Percentiles rank a stretch among this genome's conserved stretches.
phyloP scores from a whole-genome alignment of 2,113 vertebrate genomes.

The Psilopsiagon aymara region DNA sequence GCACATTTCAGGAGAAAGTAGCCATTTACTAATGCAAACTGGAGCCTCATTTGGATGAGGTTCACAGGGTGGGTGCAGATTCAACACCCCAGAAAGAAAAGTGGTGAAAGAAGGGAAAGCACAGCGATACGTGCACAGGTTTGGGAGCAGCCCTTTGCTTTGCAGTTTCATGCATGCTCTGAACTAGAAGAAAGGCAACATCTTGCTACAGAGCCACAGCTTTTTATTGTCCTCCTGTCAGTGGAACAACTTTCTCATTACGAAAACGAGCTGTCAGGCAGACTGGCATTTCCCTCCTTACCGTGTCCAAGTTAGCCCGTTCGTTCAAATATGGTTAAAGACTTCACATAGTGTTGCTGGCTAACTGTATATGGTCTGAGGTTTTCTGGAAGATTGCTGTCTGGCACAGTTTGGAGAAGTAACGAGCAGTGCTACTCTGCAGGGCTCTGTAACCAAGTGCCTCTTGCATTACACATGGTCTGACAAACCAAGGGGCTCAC shows the following conservation, averaged over 20 bases:
- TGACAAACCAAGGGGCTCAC: neutral
- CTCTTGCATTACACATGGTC: slow-evolving; percentile 33
- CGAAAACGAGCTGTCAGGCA: slow-evolving; percentile 65
- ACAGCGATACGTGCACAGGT: neutral
- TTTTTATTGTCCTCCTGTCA: slow-evolving; percentile 51
- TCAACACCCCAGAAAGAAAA: neutral
- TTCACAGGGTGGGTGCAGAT: neutral
- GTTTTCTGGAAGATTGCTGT: slow-evolving; percentile 60
- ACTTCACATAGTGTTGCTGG: slow-evolving; percentile 42
- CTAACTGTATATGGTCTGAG: slow-evolving; percentile 69
- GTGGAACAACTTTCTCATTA: slow-evolving; percentile 62
- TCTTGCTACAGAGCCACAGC: neutral
- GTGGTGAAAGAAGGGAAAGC: neutral
- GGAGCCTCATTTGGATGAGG: neutral
- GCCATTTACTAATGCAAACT: neutral
- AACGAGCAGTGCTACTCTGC: neutral
- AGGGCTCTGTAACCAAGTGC: slow-evolving; percentile 1
- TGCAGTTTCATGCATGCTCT: neutral
- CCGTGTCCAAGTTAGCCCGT: slow-evolving; percentile 34
- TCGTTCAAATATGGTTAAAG: slow-evolving; percentile 70
- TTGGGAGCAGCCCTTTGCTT: neutral
- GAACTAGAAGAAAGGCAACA: neutral
- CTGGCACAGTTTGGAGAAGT: slow-evolving; percentile 54
- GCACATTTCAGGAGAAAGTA: neutral
- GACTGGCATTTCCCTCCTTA: slow-evolving; percentile 55